Conservation (phyloP, 1,140 invertebrate genomes). For the Scaptodrosophila lebanonensis region DNA sequence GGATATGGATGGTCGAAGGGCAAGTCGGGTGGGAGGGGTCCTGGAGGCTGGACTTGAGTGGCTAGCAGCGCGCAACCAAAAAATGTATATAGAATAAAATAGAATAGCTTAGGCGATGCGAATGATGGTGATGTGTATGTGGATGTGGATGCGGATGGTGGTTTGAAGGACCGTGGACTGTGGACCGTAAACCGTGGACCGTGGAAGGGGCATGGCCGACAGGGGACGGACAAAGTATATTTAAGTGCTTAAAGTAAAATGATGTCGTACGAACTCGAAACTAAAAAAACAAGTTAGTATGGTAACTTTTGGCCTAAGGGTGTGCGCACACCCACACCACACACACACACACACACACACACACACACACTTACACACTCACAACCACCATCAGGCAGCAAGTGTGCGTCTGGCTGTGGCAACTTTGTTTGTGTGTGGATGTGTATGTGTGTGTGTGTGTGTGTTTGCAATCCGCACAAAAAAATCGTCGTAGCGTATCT, state of each 20-base stretch:
- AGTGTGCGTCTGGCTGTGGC: not conserved
- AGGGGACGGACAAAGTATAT: conserved; percentile 58
- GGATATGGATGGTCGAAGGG: too few species aligned
- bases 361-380: conserved; percentile 1
- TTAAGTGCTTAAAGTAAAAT: conserved; percentile 77
- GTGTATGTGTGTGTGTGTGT: conserved; percentile 27
- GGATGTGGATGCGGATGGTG: too few species aligned
- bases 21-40: too few species aligned
- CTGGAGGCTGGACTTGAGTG: conserved; percentile 69
- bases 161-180: too few species aligned
- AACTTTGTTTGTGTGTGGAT: conserved; percentile 11
- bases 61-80: conserved; percentile 34
- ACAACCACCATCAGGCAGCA: conserved; percentile 1
- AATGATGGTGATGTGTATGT: not conserved
- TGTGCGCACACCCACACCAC: conserved; percentile 25
- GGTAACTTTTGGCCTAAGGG: conserved; percentile 74
- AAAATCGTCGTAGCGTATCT: conserved; percentile 75
- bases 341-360: conserved; percentile 19
- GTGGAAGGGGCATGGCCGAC: not conserved
- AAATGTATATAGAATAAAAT: conserved; percentile 56
- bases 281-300: conserved; percentile 75
- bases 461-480: conserved; percentile 68
- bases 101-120: conserved; percentile 53
- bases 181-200: too few species aligned
- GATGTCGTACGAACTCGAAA: conserved; percentile 76